phyloP scores from a whole-genome alignment of 2,113 vertebrate species.

The Corapipo altera region DNA sequence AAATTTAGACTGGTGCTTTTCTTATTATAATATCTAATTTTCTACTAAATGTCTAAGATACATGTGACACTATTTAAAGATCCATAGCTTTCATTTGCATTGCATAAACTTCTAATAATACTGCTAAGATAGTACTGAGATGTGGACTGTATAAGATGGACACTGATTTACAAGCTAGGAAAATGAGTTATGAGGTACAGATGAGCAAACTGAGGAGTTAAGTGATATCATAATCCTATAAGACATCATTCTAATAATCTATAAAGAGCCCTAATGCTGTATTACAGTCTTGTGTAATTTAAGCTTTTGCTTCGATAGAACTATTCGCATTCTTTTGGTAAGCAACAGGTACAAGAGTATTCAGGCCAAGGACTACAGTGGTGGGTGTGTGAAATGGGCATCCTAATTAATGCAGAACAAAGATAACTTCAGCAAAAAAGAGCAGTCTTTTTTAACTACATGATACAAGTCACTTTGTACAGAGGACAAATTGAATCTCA shows the following conservation, averaged over 20 bases:
- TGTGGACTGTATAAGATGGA: not conserved
- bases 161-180: not conserved
- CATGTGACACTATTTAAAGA: not conserved
- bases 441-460: not conserved
- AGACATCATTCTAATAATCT: not conserved
- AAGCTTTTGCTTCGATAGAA: not conserved
- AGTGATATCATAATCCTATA: not conserved
- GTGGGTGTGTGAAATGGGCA: not conserved
- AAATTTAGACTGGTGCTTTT: not conserved
- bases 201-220: not conserved
- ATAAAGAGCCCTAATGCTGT: not conserved
- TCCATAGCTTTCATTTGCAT: not conserved
- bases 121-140: not conserved
- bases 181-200: not conserved
- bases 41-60: not conserved
- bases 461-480: not conserved
- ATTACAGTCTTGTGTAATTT: not conserved
- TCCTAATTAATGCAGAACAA: not conserved
- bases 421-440: not conserved
- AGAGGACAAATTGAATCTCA: not conserved
- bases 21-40: not conserved
- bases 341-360: not conserved
- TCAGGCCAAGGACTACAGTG: not conserved
- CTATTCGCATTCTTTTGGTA: not conserved
- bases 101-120: not conserved